Conservation (phyloP, 2,113 vertebrate genomes). For the Colius striatus region DNA sequence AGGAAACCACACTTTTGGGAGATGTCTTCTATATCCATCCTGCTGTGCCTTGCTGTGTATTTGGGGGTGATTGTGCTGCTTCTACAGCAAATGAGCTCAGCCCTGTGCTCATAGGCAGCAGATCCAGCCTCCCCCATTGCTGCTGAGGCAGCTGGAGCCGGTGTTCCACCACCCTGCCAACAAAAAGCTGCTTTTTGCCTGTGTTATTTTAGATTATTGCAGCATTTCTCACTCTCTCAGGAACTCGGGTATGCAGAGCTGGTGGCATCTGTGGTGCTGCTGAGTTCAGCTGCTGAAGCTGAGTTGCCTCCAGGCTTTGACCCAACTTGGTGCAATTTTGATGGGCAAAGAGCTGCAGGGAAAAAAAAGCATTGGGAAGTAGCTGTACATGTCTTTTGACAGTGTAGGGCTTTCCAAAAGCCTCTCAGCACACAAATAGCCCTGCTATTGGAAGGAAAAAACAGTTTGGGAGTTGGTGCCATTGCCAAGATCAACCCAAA, state of each 20-base stretch:
- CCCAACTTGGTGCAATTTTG: neutral
- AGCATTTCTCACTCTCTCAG: neutral
- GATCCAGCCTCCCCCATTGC: neutral
- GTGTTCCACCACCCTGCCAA: neutral
- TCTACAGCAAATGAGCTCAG: neutral
- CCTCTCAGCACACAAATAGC: neutral
- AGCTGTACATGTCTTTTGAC: neutral
- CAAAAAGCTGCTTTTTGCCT: neutral
- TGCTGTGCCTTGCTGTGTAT: accelerated
- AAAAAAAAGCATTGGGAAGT: neutral
- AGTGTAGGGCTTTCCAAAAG: neutral
- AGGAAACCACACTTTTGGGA: neutral
- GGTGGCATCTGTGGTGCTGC: neutral
- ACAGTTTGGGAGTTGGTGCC: neutral
- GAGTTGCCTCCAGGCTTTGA: neutral
- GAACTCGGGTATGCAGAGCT: accelerated
- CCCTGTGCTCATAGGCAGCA: neutral
- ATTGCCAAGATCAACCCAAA: neutral
- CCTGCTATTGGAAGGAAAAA: neutral
- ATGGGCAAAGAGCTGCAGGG: neutral
- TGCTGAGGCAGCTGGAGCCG: neutral
- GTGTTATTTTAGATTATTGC: neutral
- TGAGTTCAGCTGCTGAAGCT: neutral
- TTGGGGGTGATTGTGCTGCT: accelerated
- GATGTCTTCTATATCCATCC: neutral